Evolutionary conservation across 2,888 invertebrate genomes (phyloP), one percentile per base, ranked within the genome.

Genomic region (Oasisia sp.): DNA sequence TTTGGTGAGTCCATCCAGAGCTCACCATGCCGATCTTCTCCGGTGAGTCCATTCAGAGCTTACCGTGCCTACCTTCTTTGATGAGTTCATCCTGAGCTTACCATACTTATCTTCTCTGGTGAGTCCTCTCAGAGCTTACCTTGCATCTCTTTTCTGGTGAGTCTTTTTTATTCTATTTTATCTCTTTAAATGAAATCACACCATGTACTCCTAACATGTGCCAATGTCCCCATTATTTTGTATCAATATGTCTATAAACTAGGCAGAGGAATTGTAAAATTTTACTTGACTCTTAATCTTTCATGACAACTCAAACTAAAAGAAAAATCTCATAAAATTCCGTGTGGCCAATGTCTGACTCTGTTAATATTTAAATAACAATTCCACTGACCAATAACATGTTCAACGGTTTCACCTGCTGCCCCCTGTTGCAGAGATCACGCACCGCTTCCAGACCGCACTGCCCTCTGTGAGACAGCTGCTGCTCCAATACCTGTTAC

Each of bases 391-490:
- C 27, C 27, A 4, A 7, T 74, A 27, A 74, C 5, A 27, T 27
- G 4, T 14, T 56, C 1, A 19, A 56, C 19, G 7, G 27, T 74
- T 74, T 74, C n/a, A 74, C 7, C 19, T 27, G 74, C n/a, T 74
- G 19, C 50, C 27, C n/a, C n/a, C 74, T 74, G 27, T 99, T 96
- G 56, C 97, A 99, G 99, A 99, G 97, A 99, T 99, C 93, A 99
- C 99, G 12, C 98, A 98, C 96, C 97, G 99, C 93, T 98, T 99
- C 96, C 99, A 99, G 97, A 99, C 99, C 11, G 99, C 99, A 0
- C 97, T 99, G 90, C 98, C 99, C 8, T 98, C 99, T 96, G 98
- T 99, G 0, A 97, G 99, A 0, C 98, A 99, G 95, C 97, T 98
- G 93, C 97, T 99, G 94, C 97, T 99, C 92, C 98, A 98, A 95